Evolutionary conservation across 2,888 invertebrate genomes (phyloP).

Genomic region (Bimastos eiseni): DNA sequence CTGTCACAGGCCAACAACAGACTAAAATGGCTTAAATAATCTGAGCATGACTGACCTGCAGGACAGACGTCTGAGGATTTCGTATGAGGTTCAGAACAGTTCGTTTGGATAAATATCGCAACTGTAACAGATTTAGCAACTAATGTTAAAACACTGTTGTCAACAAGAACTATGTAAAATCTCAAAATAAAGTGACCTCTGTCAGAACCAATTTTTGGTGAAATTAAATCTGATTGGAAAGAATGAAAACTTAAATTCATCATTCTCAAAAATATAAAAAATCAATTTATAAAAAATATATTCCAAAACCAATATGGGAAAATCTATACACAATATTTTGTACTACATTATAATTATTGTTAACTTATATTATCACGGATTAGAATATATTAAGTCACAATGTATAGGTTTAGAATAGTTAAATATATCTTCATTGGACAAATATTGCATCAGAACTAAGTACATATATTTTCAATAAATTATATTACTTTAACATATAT

Average conservation of each 20-base stretch:
- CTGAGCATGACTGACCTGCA: slow-evolving; percentile 40
- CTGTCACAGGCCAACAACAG: too few species aligned
- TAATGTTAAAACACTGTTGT: background rate
- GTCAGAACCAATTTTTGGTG: background rate
- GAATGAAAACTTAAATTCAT: background rate
- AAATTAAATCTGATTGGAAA: background rate
- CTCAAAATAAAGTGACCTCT: background rate
- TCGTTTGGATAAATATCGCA: slow-evolving; percentile 45
- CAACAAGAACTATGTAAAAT: background rate
- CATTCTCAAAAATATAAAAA: background rate
- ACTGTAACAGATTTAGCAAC: slow-evolving; percentile 34
- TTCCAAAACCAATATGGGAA: too few species aligned
- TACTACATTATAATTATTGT: background rate
- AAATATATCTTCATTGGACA: background rate
- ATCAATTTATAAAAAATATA: background rate
- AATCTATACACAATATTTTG: too few species aligned
- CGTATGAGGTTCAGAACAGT: slow-evolving; percentile 55
- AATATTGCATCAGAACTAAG: background rate
- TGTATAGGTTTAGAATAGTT: background rate
- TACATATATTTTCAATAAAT: too few species aligned
- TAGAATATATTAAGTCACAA: background rate
- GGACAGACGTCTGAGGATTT: slow-evolving; percentile 53
- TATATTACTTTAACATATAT: background rate
- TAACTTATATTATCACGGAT: background rate
- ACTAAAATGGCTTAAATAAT: background rate